Conservation (phyloP, 2,113 vertebrate genomes). For the Sceloporus undulatus region DNA sequence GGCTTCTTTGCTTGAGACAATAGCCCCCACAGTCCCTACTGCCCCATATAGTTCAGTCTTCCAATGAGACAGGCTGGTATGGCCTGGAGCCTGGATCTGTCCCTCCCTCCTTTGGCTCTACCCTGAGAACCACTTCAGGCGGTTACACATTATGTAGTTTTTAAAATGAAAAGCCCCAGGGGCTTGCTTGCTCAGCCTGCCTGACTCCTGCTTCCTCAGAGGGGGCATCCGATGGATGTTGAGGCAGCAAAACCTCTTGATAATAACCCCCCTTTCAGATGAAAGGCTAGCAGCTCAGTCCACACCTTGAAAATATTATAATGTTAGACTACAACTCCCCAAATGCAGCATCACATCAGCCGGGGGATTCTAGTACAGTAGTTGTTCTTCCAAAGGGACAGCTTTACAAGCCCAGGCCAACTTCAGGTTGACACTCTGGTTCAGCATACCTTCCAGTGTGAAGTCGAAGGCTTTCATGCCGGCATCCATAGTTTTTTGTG, state of each 20-base stretch:
- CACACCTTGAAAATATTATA: too few relatives aligned
- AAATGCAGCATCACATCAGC: too few relatives aligned
- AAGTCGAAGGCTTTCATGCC: too few relatives aligned
- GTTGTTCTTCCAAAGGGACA: neutral
- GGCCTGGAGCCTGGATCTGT: slow-evolving; percentile 31
- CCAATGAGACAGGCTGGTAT: slow-evolving; percentile 38
- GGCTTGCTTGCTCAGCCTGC: neutral
- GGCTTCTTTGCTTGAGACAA: slow-evolving; percentile 53
- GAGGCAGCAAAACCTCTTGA: slow-evolving; percentile 11
- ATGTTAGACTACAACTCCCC: too few relatives aligned
- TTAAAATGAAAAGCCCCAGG: neutral
- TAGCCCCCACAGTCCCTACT: slow-evolving; percentile 34
- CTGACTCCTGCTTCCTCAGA: slow-evolving; percentile 22
- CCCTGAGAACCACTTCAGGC: slow-evolving; percentile 34
- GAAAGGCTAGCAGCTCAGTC: neutral
- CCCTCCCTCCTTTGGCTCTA: neutral
- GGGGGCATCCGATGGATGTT: neutral
- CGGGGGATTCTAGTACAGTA: too few relatives aligned
- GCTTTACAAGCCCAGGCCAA: too few relatives aligned
- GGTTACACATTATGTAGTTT: slow-evolving; percentile 20
- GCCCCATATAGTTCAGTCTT: slow-evolving; percentile 17
- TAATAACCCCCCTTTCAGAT: slow-evolving; percentile 31
- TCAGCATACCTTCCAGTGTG: neutral
- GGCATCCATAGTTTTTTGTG: too few relatives aligned
- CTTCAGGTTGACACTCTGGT: neutral